Evolutionary conservation across 2,113 vertebrate genomes (phyloP).

Genomic region (Cricetomys ansorgei): DNA sequence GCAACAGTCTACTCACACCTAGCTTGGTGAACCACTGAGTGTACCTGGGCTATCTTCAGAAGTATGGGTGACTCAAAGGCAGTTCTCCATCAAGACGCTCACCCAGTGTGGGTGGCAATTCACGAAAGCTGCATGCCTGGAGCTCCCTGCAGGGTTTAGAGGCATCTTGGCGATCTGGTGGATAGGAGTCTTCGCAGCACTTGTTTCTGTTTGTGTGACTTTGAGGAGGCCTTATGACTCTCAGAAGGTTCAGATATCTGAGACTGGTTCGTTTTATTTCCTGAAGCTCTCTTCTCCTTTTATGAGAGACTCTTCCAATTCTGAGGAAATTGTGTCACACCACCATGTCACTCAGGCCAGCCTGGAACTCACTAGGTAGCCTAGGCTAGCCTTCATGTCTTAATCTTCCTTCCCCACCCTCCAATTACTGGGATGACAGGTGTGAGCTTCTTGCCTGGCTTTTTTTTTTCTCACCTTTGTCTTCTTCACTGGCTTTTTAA

Average conservation of each 20-base stretch:
- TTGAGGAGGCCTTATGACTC: not conserved
- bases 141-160: not conserved
- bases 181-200: not conserved
- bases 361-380: not conserved
- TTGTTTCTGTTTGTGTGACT: not conserved
- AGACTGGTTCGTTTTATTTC: not conserved
- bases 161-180: not conserved
- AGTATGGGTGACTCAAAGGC: not conserved
- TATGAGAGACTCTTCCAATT: not conserved
- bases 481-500: not conserved
- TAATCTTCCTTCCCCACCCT: not conserved
- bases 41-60: too few relatives aligned
- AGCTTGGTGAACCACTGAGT: not conserved
- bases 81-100: not conserved
- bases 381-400: not conserved
- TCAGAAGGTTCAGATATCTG: not conserved
- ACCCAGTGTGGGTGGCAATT: not conserved
- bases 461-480: not conserved
- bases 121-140: not conserved
- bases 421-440: not conserved
- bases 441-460: not conserved
- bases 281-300: not conserved
- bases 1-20: not conserved
- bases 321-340: not conserved
- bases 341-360: not conserved